Evolutionary conservation across 2,113 vertebrate genomes (phyloP), one percentile per base, ranked within the genome.

Genomic region (Plotosus lineatus): DNA sequence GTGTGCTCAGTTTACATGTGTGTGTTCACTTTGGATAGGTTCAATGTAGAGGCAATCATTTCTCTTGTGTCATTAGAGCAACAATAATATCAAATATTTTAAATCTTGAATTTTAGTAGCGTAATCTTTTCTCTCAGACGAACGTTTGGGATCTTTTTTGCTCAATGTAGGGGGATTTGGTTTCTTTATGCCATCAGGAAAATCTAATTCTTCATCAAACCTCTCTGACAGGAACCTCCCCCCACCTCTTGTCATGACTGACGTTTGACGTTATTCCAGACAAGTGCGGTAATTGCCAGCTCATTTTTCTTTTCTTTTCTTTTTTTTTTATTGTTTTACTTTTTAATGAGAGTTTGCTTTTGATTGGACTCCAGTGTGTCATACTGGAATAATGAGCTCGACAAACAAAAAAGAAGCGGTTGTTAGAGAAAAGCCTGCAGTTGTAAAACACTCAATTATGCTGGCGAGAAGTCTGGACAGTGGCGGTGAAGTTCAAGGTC

Each of bases 261-360:
- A 85, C 78, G 72, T 79, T 76, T 77, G 80, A 79, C 33, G 53
- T 75, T 38, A 40, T 53, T 48, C 55, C 56, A 65, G 73, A 86
- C 48, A 83, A 83, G 78, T 74, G 14, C 48, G 15, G 46, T 78
- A 85, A 86, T 82, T 81, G 82, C 81, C 46, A 36, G 74, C 75
- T 75, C 38, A 79, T 55, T 56, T 58, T 76, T 80, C 69, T 36
- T 73, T 73, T 36, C 15, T 48, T 84, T 42, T 44, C n/a, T n/a
- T 82, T 50, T 36, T 72, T 68, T 78, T 82, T 56, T 77, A 83
- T 81, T 83, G 79, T 85, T 83, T 74, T 42, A 66, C 73, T 80
- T 83, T 89, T 86, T 86, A 82, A 84, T 82, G 78, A 80, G 82
- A 75, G 75, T 38, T 80, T 60, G 66, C 58, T 83, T 86, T 84